Evolutionary conservation across 2,888 invertebrate species (phyloP).

Genomic region (Diloba caeruleocephala): DNA sequence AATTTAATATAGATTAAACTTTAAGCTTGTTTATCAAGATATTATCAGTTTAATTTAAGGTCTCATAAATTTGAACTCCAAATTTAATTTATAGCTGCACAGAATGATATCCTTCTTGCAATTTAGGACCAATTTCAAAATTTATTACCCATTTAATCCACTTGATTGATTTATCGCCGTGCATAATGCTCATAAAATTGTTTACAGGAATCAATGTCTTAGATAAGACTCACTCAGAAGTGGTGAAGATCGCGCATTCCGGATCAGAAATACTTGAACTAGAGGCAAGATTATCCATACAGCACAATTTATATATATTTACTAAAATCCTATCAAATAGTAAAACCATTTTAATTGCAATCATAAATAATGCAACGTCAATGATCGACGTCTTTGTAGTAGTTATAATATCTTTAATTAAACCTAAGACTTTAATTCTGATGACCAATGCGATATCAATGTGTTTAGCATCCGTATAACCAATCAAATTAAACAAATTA

Average conservation of each 20-base stretch:
- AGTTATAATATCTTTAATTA: too few relatives aligned
- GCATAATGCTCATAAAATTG: constrained; percentile 35
- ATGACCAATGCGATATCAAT: too few relatives aligned
- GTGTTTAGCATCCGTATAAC: too few relatives aligned
- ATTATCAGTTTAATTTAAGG: too few relatives aligned
- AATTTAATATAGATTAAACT: too few relatives aligned
- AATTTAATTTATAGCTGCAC: background rate
- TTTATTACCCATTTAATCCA: constrained; percentile 33
- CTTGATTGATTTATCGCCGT: constrained; percentile 34
- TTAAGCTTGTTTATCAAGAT: too few relatives aligned
- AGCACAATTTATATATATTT: background rate
- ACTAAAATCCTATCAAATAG: too few relatives aligned
- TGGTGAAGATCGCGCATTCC: constrained; percentile 96
- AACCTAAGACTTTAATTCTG: too few relatives aligned
- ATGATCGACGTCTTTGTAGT: too few relatives aligned
- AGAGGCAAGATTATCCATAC: constrained; percentile 91
- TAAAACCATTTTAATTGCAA: too few relatives aligned
- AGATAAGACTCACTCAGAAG: constrained; percentile 97
- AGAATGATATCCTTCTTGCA: constrained; percentile 15
- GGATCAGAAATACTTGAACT: constrained; percentile 95
- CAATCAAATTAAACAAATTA: too few relatives aligned
- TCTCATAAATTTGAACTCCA: background rate
- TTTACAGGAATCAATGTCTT: constrained; percentile 93
- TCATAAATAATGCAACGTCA: too few relatives aligned
- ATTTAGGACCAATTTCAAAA: constrained; percentile 25